Conservation (phyloP, 2,888 invertebrate genomes). For the Amitus sp. region DNA sequence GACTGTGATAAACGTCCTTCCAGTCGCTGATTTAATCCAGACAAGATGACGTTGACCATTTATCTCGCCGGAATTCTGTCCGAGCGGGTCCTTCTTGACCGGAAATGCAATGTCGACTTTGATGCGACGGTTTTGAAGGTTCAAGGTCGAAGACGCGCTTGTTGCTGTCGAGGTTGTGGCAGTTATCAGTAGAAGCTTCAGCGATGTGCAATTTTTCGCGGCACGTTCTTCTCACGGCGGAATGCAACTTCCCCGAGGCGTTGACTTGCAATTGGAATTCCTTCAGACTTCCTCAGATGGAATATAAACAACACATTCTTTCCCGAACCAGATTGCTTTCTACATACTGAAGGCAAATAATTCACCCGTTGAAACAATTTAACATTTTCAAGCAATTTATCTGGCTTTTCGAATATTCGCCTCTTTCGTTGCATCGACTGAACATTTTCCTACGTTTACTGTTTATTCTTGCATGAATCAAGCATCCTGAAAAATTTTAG, state of each 20-base stretch:
- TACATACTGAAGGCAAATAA: constrained; percentile 16
- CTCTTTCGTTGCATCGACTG: not conserved
- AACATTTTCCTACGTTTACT: too few relatives aligned
- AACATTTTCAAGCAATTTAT: constrained; percentile 11
- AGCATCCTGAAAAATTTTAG: too few relatives aligned
- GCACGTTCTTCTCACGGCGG: constrained; percentile 21
- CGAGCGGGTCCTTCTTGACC: too few relatives aligned
- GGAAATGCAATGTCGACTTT: too few relatives aligned
- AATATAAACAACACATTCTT: constrained; percentile 31
- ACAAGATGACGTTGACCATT: too few relatives aligned
- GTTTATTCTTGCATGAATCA: constrained; percentile 6
- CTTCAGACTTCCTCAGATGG: constrained; percentile 7
- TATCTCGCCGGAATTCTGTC: too few relatives aligned
- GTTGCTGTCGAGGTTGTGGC: constrained; percentile 2
- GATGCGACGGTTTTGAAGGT: too few relatives aligned
- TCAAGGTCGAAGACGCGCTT: too few relatives aligned
- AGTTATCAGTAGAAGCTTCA: constrained; percentile 11
- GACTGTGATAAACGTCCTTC: too few relatives aligned
- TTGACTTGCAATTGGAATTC: constrained; percentile 34
- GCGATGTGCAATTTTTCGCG: constrained; percentile 23
- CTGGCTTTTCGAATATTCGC: constrained; percentile 4
- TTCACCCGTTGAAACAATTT: constrained; percentile 18
- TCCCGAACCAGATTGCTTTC: constrained; percentile 26
- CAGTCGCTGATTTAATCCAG: too few relatives aligned
- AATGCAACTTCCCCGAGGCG: constrained; percentile 20